phyloP scores from a whole-genome alignment of 2,797 vertebrate genomes.

The Acrossocheilus wenchowensis region DNA sequence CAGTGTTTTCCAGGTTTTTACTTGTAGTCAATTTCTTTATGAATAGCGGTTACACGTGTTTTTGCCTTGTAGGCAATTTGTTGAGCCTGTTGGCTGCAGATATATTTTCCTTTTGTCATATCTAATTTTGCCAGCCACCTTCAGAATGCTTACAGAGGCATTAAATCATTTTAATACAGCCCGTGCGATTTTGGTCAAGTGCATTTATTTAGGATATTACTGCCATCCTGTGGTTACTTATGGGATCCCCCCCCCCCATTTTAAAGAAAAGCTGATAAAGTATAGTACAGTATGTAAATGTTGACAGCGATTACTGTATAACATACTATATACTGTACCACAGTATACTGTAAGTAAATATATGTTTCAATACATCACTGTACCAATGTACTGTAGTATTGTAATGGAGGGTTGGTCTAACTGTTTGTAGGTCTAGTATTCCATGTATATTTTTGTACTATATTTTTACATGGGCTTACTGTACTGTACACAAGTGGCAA shows the following conservation, averaged over 20 bases:
- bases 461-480: too few relatives aligned
- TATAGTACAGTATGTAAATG: too few relatives aligned
- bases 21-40: not conserved
- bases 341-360: too few relatives aligned
- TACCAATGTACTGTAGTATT: too few relatives aligned
- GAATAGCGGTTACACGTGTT: not conserved
- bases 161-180: not conserved
- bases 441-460: too few relatives aligned
- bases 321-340: too few relatives aligned
- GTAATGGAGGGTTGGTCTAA: too few relatives aligned
- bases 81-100: not conserved
- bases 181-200: not conserved
- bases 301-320: too few relatives aligned
- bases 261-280: not conserved
- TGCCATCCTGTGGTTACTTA: constrained; percentile 21
- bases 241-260: too few relatives aligned
- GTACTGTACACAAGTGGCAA: too few relatives aligned
- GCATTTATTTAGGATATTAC: not conserved
- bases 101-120: not conserved
- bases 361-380: too few relatives aligned
- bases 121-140: constrained; percentile 13
- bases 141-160: not conserved
- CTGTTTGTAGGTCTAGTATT: too few relatives aligned
- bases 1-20: not conserved
- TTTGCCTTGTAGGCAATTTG: not conserved